phyloP scores from a whole-genome alignment of 2,888 invertebrate genomes.

The Spodoptera picta region DNA sequence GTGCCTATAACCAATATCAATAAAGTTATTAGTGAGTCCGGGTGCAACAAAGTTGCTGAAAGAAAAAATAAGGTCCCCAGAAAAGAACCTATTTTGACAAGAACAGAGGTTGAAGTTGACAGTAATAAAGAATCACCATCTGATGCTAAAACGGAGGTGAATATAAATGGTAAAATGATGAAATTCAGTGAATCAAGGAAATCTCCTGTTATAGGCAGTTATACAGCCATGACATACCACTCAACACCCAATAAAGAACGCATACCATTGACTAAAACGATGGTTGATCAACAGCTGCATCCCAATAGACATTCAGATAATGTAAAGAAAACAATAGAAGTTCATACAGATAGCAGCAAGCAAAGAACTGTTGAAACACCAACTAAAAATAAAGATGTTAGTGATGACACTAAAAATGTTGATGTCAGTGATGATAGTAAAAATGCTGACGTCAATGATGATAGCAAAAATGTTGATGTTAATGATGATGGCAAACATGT shows the following conservation, averaged over 20 bases:
- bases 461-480: no score
- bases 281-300: constrained; percentile 83
- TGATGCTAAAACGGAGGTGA: constrained; percentile 74
- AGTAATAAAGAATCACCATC: constrained; percentile 59
- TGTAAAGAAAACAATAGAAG: constrained; percentile 84
- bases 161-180: constrained; percentile 78
- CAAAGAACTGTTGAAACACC: constrained; percentile 65
- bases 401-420: constrained; percentile 35
- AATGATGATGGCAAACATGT: no score
- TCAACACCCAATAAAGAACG: constrained; percentile 85
- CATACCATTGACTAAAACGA: constrained; percentile 82
- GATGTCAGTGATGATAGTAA: no score
- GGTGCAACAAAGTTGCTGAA: constrained; percentile 68
- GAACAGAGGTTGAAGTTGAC: constrained; percentile 61
- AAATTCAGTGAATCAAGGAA: constrained; percentile 81
- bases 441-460: no score
- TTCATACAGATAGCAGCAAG: constrained; percentile 78
- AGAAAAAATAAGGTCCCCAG: constrained; percentile 60
- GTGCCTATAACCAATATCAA: constrained; percentile 75
- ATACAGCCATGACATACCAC: constrained; percentile 82
- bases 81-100: constrained; percentile 61
- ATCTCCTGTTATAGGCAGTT: constrained; percentile 80
- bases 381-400: constrained; percentile 46
- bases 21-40: constrained; percentile 70
- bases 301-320: constrained; percentile 83